phyloP scores from a whole-genome alignment of 2,797 vertebrate genomes.

The Apogon talboti region DNA sequence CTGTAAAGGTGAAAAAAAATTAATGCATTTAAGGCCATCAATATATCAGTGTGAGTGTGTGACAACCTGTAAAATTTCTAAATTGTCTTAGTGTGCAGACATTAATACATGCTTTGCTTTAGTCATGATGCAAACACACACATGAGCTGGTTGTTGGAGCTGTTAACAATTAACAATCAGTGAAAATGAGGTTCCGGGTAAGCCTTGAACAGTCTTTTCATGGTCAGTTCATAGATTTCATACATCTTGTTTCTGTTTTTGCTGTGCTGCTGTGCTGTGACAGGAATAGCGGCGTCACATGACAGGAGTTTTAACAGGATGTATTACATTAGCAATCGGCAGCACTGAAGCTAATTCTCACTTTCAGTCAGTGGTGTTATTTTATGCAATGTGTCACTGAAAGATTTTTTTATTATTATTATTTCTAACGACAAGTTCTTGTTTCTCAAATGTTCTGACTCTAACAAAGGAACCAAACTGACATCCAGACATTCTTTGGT shows the following conservation, averaged over 20 bases:
- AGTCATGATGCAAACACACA: not conserved
- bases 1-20: constrained; percentile 53
- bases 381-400: not conserved
- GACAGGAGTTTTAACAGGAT: constrained; percentile 21
- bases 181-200: constrained; percentile 11
- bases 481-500: constrained; percentile 2
- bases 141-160: constrained; percentile 5
- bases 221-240: constrained; percentile 20
- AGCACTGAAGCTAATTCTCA: constrained; percentile 24
- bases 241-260: constrained; percentile 1
- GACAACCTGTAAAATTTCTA: constrained; percentile 33
- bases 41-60: constrained; percentile 39
- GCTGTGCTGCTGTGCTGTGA: constrained; percentile 13
- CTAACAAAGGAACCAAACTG: not conserved
- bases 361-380: constrained; percentile 19
- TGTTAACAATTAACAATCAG: constrained; percentile 11
- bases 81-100: constrained; percentile 20
- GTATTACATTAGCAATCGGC: constrained; percentile 28
- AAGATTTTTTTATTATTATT: not conserved
- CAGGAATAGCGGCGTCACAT: constrained; percentile 28
- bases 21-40: constrained; percentile 51
- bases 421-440: constrained; percentile 9
- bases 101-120: constrained; percentile 9
- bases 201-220: constrained; percentile 17
- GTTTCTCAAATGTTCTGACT: not conserved